These are phyloP conservation scores for Drosophila nasuta DNA, from an alignment of 1,140 invertebrate species.

Conservation along the genomic window DNA sequence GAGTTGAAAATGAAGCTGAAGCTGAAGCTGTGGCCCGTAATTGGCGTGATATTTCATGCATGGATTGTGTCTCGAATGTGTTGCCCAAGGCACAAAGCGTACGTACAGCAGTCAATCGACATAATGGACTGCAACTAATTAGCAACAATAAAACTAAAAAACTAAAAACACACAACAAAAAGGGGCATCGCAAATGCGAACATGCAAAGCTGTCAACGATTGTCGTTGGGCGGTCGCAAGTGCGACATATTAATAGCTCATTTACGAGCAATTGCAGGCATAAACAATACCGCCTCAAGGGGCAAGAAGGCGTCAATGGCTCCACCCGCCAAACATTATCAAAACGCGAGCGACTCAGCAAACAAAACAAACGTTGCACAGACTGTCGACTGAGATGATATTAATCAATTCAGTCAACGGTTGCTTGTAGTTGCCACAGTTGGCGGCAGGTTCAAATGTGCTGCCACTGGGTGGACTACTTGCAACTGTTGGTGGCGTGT, in stretches of 20 bases:
- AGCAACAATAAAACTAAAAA: constrained; percentile 14
- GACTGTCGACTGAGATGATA: constrained; percentile 57
- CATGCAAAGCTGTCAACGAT: constrained; percentile 22
- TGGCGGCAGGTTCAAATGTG: constrained; percentile 62
- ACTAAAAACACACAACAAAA: background rate
- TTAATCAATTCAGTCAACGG: constrained; percentile 62
- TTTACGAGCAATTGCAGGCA: constrained; percentile 6
- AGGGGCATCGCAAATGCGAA: constrained; percentile 1
- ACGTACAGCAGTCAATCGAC: constrained; percentile 15
- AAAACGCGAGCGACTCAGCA: constrained; percentile 25
- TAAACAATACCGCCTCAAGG: constrained; percentile 32
- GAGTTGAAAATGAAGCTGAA: background rate
- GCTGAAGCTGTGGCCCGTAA: constrained; percentile 50
- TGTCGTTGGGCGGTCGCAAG: constrained; percentile 24
- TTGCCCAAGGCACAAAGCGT: constrained; percentile 57
- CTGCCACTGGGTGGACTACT: constrained; percentile 48
- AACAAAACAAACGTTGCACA: constrained; percentile 13
- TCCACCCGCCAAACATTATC: constrained; percentile 36
- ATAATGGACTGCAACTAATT: constrained; percentile 49
- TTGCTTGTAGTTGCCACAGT: constrained; percentile 27
- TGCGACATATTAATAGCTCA: constrained; percentile 4
- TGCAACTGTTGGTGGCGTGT: constrained; percentile 52
- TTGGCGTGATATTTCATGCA: constrained; percentile 79
- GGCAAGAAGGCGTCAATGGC: constrained; percentile 4
- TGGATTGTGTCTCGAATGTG: constrained; percentile 39